These are phyloP conservation scores for Pachycephala philippinensis DNA, from an alignment of 2,113 vertebrate genomes.

Conservation along the genomic window DNA sequence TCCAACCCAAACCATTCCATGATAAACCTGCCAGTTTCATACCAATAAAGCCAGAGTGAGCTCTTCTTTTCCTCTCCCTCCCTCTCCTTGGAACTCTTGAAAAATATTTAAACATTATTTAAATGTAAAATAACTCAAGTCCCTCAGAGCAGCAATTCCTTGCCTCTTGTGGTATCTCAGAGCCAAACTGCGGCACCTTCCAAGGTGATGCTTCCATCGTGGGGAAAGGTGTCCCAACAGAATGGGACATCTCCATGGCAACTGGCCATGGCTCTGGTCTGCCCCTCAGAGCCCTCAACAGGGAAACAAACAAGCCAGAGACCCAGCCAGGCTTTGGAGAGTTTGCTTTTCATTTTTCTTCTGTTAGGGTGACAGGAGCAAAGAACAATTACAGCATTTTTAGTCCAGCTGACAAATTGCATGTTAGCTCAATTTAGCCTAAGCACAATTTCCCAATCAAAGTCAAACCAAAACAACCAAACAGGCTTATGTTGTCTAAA, in stretches of 20 bases:
- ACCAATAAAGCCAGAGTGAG: background rate
- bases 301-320: background rate
- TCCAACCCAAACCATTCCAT: background rate
- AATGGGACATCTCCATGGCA: background rate
- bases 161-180: background rate
- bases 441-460: background rate
- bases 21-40: background rate
- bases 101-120: background rate
- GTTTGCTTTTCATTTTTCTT: background rate
- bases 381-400: constrained; percentile 19
- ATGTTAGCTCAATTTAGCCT: constrained; percentile 3
- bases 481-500: background rate
- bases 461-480: background rate
- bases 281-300: background rate
- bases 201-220: rapidly evolving
- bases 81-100: background rate
- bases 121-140: background rate
- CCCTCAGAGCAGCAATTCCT: background rate
- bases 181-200: background rate
- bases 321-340: background rate
- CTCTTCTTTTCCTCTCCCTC: background rate
- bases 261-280: background rate
- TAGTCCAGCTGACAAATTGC: constrained; percentile 31
- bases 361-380: background rate
- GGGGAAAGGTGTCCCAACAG: background rate